phyloP scores from a whole-genome alignment of 2,113 vertebrate genomes.

The Potamarius usumacintae region DNA sequence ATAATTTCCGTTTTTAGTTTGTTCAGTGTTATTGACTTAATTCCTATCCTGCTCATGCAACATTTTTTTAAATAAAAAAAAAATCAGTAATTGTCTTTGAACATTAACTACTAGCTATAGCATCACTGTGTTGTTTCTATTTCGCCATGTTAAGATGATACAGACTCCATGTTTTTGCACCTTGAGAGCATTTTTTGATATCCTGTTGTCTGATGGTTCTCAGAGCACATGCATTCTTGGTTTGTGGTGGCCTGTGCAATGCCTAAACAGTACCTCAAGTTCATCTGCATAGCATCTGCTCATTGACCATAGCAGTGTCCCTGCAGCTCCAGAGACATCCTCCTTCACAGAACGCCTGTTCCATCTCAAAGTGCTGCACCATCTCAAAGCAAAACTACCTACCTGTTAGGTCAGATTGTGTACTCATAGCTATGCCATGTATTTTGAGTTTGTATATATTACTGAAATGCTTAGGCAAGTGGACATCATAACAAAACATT shows the following conservation, averaged over 20 bases:
- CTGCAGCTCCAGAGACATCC: not conserved
- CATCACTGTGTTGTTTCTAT: not conserved
- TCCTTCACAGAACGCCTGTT: not conserved
- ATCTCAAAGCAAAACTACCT: not conserved
- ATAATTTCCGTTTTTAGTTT: not conserved
- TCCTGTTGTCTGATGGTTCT: constrained; percentile 8
- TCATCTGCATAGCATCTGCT: constrained; percentile 27
- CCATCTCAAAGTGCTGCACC: constrained; percentile 12
- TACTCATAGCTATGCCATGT: constrained; percentile 11
- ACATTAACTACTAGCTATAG: not conserved
- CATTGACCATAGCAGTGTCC: not conserved
- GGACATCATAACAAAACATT: constrained; percentile 34
- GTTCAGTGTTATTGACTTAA: not conserved
- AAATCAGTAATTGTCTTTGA: not conserved
- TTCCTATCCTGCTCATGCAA: not conserved
- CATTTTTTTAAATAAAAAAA: not conserved
- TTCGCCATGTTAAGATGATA: not conserved
- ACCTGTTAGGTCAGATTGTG: not conserved
- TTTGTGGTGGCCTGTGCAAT: constrained; percentile 1
- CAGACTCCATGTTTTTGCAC: not conserved
- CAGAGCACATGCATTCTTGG: not conserved
- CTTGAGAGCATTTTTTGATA: constrained; percentile 6
- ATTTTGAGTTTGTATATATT: constrained; percentile 28
- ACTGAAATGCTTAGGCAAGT: not conserved
- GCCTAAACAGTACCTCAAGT: not conserved